A percentile compares a stretch with the other conserved stretches of the same genome.
These are phyloP conservation scores for Rhopalosiphum padi DNA, from an alignment of 1,140 invertebrate genomes.

Conservation along the genomic window DNA sequence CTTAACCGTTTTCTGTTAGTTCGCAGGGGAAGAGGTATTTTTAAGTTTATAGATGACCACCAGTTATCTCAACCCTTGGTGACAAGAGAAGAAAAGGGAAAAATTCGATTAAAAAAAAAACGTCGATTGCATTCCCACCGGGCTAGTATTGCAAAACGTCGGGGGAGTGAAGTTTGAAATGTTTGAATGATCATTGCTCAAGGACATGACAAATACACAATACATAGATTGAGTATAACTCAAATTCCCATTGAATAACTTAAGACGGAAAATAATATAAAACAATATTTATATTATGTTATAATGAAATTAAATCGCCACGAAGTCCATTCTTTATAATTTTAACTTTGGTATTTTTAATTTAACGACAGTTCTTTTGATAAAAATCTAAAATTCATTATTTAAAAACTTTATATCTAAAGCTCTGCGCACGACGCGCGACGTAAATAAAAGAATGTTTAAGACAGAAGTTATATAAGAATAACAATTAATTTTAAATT, in stretches of 20 bases:
- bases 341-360: conserved; percentile 8
- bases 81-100: too few relatives aligned
- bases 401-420: not conserved
- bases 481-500: not conserved
- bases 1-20: not conserved
- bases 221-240: not conserved
- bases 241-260: not conserved
- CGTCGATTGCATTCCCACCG: conserved; percentile 1
- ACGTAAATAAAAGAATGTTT: not conserved
- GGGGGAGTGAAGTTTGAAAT: not conserved
- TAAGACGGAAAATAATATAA: not conserved
- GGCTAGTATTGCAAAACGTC: not conserved
- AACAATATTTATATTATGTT: not conserved
- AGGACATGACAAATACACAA: not conserved
- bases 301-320: not conserved
- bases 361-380: not conserved
- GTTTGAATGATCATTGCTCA: conserved; percentile 14
- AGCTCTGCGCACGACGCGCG: not conserved
- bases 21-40: not conserved
- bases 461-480: not conserved
- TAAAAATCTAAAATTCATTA: conserved; percentile 21
- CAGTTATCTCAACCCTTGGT: not conserved
- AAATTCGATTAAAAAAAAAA: not conserved
- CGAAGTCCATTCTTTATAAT: not conserved
- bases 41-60: not conserved